A percentile compares a stretch with the other conserved stretches of the same genome.
Evolutionary conservation across 30 jellyfish, hydroid and myxozoan species (phyloP).

Genomic region (Sanderia malayensis): DNA sequence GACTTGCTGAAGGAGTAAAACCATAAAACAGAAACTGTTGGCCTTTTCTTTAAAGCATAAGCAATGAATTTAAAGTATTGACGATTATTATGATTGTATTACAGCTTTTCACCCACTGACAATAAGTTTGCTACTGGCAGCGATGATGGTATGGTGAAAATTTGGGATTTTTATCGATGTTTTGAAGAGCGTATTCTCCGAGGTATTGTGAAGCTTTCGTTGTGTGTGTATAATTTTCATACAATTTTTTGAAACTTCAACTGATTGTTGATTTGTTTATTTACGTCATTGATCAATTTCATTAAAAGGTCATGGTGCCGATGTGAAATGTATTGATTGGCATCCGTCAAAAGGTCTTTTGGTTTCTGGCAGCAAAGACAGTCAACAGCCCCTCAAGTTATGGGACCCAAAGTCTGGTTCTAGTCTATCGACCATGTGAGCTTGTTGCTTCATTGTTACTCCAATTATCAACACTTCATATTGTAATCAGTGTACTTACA

Average conservation of each 20-base stretch:
- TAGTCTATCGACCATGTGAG: constrained; percentile 93
- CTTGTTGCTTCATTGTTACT: too few species aligned
- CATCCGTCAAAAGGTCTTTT: constrained; percentile 94
- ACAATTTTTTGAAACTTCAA: too few species aligned
- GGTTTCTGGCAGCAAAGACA: constrained; percentile 98
- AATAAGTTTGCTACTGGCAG: constrained; percentile 96
- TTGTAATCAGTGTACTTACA: too few species aligned
- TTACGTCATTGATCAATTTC: too few species aligned
- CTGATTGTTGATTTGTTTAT: too few species aligned
- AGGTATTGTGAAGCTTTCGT: too few species aligned
- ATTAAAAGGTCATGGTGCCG: constrained; percentile 98
- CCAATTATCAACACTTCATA: too few species aligned
- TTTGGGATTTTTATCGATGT: constrained; percentile 98
- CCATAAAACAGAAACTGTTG: too few species aligned
- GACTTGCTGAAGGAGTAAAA: too few species aligned
- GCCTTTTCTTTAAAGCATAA: too few species aligned
- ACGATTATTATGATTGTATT: not conserved
- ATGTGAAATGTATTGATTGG: constrained; percentile 98
- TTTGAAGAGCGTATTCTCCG: constrained; percentile 83
- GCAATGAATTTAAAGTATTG: not conserved
- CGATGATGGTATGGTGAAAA: constrained; percentile 94
- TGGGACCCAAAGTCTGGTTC: constrained; percentile 97
- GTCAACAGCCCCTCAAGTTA: constrained; percentile 96
- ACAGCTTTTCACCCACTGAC: constrained; percentile 98
- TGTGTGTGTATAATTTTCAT: too few species aligned